Evolutionary conservation across 92 coral and sea anemone species (phyloP).

Genomic region (Montipora capitata): DNA sequence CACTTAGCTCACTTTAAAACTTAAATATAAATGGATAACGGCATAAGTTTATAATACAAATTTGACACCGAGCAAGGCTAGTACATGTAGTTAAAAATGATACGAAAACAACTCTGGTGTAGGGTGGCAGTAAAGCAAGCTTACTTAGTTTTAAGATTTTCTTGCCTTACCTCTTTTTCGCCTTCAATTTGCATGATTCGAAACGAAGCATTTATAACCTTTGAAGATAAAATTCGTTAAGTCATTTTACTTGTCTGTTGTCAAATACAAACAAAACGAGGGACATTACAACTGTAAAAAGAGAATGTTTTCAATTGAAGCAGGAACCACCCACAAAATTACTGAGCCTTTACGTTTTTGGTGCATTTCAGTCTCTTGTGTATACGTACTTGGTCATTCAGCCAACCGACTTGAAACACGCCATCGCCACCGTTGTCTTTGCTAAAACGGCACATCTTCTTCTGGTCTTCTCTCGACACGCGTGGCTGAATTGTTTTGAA

Average conservation of each 20-base stretch:
- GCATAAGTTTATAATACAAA: background rate
- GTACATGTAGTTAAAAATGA: background rate
- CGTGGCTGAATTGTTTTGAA: background rate
- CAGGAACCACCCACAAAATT: background rate
- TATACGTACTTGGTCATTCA: constrained; percentile 6
- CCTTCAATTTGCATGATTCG: background rate
- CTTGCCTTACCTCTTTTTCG: background rate
- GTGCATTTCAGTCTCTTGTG: background rate
- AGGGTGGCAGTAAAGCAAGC: background rate
- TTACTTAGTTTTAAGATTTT: background rate
- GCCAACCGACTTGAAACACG: background rate
- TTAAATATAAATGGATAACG: too few relatives aligned
- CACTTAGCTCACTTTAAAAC: too few relatives aligned
- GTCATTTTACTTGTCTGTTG: too few relatives aligned
- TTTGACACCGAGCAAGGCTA: background rate
- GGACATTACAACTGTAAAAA: background rate
- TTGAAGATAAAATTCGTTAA: too few relatives aligned
- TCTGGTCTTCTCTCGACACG: background rate
- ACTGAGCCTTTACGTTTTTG: background rate
- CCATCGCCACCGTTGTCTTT: background rate
- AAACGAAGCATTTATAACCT: constrained; percentile 8
- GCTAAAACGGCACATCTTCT: background rate
- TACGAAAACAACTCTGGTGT: background rate
- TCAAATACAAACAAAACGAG: background rate
- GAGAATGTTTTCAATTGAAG: background rate